These are phyloP conservation scores for Erpetoichthys calabaricus DNA, from an alignment of 2,797 vertebrate genomes.

Conservation along the genomic window DNA sequence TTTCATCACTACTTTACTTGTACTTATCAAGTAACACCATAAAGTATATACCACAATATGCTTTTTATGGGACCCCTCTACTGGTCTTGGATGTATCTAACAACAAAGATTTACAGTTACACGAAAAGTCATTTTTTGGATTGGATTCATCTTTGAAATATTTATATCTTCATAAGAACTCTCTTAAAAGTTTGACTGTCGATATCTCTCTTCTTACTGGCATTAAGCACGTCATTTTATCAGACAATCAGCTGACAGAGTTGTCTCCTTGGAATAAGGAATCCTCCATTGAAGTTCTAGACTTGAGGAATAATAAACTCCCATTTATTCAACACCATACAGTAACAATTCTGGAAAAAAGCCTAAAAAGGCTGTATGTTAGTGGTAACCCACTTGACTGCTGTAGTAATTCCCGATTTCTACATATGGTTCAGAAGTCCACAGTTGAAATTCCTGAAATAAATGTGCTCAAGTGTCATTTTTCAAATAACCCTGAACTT, in stretches of 20 bases:
- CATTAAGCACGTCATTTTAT: constrained; percentile 69
- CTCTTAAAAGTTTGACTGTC: constrained; percentile 46
- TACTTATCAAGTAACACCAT: constrained; percentile 65
- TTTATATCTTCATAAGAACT: constrained; percentile 65
- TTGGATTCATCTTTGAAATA: constrained; percentile 66
- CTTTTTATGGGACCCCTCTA: constrained; percentile 60
- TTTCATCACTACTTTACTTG: constrained; percentile 49
- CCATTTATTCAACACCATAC: constrained; percentile 57
- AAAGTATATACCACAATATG: constrained; percentile 36
- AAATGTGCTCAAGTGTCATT: constrained; percentile 53
- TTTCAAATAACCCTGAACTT: constrained; percentile 41
- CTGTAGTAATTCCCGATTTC: constrained; percentile 68
- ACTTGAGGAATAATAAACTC: constrained; percentile 78
- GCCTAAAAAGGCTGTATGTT: constrained; percentile 71
- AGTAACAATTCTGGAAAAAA: constrained; percentile 56
- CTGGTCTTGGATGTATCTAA: constrained; percentile 66
- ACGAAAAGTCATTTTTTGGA: constrained; percentile 52
- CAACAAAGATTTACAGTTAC: constrained; percentile 62
- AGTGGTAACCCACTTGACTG: constrained; percentile 78
- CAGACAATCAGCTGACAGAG: constrained; percentile 63
- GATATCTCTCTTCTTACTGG: constrained; percentile 59
- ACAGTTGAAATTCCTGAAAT: constrained; percentile 55
- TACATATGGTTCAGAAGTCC: constrained; percentile 58
- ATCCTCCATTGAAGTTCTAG: constrained; percentile 67
- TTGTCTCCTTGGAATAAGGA: constrained; percentile 56